phyloP scores from a whole-genome alignment of 2,113 vertebrate species.

The Thalassarche chlororhynchos region DNA sequence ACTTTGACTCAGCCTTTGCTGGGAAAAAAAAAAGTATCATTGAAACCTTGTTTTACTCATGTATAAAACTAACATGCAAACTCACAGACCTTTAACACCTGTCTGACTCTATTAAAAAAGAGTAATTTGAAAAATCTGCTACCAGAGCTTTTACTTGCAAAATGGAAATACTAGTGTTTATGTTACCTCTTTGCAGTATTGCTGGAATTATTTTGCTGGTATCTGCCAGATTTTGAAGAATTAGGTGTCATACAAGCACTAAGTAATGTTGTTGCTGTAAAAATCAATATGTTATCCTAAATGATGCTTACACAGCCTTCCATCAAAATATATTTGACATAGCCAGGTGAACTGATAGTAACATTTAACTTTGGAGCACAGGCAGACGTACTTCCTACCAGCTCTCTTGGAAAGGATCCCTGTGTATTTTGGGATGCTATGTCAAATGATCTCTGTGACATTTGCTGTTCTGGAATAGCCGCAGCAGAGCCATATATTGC shows the following conservation, averaged over 20 bases:
- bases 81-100: neutral
- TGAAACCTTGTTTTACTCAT: neutral
- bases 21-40: neutral
- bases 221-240: neutral
- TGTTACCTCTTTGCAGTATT: neutral
- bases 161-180: neutral
- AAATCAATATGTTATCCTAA: neutral
- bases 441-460: constrained; percentile 47
- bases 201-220: neutral
- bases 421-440: constrained; percentile 56
- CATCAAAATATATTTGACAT: neutral
- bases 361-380: neutral
- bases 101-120: neutral
- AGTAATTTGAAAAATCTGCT: neutral
- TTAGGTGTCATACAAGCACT: neutral
- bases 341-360: neutral
- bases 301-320: neutral
- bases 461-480: constrained; percentile 34
- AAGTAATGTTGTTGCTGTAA: neutral
- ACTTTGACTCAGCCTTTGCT: neutral
- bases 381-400: neutral
- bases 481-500: neutral
- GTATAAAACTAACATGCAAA: neutral
- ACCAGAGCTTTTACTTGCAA: neutral
- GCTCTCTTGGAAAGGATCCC: constrained; percentile 12